Evolutionary conservation across 2,113 vertebrate genomes (phyloP).

Genomic region (Aegithalos caudatus): DNA sequence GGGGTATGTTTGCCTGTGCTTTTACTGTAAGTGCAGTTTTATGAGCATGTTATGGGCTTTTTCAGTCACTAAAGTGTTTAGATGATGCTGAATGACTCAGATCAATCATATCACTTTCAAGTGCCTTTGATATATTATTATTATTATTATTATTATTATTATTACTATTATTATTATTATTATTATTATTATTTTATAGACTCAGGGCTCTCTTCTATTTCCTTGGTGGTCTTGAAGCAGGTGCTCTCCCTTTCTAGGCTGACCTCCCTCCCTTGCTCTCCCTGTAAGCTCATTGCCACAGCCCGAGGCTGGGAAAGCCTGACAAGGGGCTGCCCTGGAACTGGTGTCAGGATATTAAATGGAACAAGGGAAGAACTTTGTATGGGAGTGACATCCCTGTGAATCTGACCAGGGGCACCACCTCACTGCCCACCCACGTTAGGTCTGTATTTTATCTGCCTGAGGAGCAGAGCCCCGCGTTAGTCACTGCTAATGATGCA

Average conservation of each 20-base stretch:
- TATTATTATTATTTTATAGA: not conserved
- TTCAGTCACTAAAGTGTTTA: not conserved
- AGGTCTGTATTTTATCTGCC: not conserved
- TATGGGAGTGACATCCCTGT: not conserved
- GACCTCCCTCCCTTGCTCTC: not conserved
- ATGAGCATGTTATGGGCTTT: not conserved
- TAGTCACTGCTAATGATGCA: not conserved
- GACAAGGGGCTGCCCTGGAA: not conserved
- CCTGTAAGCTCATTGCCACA: not conserved
- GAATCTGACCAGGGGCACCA: not conserved
- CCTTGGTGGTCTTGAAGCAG: not conserved
- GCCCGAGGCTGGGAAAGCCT: not conserved
- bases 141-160: not conserved
- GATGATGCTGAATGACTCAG: not conserved
- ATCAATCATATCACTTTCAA: not conserved
- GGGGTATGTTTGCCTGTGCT: not conserved
- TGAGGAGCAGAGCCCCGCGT: fast-evolving
- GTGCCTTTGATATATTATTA: not conserved
- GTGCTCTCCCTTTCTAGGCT: not conserved
- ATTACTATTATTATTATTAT: not conserved
- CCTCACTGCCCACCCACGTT: not conserved
- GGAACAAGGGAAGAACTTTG: not conserved
- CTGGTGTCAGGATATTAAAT: conserved; percentile 6
- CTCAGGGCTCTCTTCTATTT: not conserved
- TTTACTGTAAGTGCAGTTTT: not conserved